Base-by-base conservation (phyloP, 2,888 invertebrate genomes). In the Drosophila mayaguana region DNA sequence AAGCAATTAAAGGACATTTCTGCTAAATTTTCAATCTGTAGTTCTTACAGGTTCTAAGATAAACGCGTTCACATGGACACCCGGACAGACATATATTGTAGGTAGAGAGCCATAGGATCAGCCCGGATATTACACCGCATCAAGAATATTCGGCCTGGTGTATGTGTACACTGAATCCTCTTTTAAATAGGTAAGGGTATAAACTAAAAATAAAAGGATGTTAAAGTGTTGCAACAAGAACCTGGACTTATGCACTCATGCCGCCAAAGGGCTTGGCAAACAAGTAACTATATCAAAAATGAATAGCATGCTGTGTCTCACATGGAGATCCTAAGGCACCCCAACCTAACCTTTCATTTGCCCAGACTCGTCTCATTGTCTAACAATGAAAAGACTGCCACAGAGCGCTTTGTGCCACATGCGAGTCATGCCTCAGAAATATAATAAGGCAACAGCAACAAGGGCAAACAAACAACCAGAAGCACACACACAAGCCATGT, bases 371-470 rank as follows among this genome's bases (percentile, higher is more conserved):
- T 48, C 60, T 36, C 71, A 75, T 74, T 81, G 77, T 79, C 77
- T 71, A 77, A 87, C 83, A 81, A 87, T 87, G 74, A 87, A 84
- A 88, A 84, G 76, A 62, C 79, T 66, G 75, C 65, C 63, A 66
- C 56, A 60, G 59, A 73, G 60, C 63, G 63, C 63, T 78, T 78
- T 78, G 74, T 74, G 74, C 78, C 72, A 22, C 68, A 63, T 84
- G 76, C 76, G 63, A 72, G 64, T 76, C 48, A 28, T 48, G 51
- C 77, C 67, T 74, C 70, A 79, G 72, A 82, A 83, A 84, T 83
- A 85, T 88, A 84, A 88, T 85, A 83, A 88, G 88, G 83, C 88
- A 68, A 54, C 68, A 79, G 50, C 77, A 80, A 64, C 79, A 81
- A 72, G 69, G 69, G 74, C 78, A 84, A 85, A 85, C 75, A 84